Base-by-base conservation (phyloP, 2,797 vertebrate species). In the Holocentrus rufus region DNA sequence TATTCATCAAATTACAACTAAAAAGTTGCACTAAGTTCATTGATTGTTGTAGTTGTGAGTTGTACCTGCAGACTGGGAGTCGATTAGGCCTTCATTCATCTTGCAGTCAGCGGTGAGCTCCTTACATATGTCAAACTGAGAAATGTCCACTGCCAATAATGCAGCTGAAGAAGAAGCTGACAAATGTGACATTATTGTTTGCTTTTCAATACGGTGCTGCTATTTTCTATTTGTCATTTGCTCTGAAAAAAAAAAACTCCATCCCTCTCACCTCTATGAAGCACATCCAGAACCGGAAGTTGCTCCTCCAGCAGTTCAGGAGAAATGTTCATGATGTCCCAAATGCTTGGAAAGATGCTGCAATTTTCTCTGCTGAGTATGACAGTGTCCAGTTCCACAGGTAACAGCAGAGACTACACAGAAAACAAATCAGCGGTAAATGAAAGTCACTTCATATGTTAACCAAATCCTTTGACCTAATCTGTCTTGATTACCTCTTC, bases 351-450 rank as follows among this genome's bases (percentile, higher is more conserved):
- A 54, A 92, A 90, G 17, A 65, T 36, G 25, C 20, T 69, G 58
- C 36, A 66, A 46, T 57, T 76, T 76, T 85, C 80, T 62, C 75
- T 72, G 62, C 23, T 79, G 10, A 74, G n/a, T 1, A 74, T 79
- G 65, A 75, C 23, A 3, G 76, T 85, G 61, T 95, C 88, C 77
- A 93, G 68, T 3, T 90, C 75, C 75, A 76, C 22, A 27, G 91
- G 92, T 59, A 96, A 86, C 88, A 92, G 30, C 61, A 95, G 88
- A 63, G 85, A 84, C 97, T 98, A 74, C 69, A 84, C 76, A 72
- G 54, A 27, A 76, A 61, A 84, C 39, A 11, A 27, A n/a, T 83
- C 18, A 82, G 15, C 18, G 58, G 3, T 4, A 13, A 52, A 11
- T 44, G 59, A 42, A 23, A 57, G 13, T 11, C 0, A 15, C 20